Evolutionary conservation across 2,888 invertebrate genomes (phyloP).

Genomic region (Limnephilus marmoratus): DNA sequence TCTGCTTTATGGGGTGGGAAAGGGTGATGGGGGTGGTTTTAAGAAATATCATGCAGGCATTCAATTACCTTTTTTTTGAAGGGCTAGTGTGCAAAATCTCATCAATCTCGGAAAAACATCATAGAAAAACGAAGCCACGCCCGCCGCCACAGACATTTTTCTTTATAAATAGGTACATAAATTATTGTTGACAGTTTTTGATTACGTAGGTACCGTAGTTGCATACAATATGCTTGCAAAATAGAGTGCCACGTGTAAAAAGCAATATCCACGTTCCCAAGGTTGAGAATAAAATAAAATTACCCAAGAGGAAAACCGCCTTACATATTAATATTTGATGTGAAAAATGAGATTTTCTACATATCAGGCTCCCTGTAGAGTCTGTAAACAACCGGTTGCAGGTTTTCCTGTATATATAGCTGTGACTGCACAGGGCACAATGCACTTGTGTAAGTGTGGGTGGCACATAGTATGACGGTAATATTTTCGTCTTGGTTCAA

Average conservation of each 20-base stretch:
- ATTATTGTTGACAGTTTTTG: background rate
- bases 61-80: no score
- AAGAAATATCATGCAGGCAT: no score
- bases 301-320: background rate
- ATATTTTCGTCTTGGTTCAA: background rate
- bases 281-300: background rate
- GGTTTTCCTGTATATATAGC: background rate
- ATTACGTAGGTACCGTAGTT: background rate
- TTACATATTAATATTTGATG: background rate
- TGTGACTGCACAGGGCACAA: background rate
- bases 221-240: background rate
- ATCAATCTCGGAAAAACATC: no score
- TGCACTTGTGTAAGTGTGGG: background rate
- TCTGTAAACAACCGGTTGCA: background rate
- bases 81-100: no score
- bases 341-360: background rate
- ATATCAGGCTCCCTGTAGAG: background rate
- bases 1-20: no score
- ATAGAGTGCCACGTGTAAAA: background rate
- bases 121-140: no score
- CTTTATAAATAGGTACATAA: no score
- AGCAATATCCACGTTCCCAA: background rate
- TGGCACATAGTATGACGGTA: background rate
- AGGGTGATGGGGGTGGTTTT: no score
- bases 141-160: no score